Conservation (phyloP, 2,797 vertebrate genomes). For the Alectoris magna region DNA sequence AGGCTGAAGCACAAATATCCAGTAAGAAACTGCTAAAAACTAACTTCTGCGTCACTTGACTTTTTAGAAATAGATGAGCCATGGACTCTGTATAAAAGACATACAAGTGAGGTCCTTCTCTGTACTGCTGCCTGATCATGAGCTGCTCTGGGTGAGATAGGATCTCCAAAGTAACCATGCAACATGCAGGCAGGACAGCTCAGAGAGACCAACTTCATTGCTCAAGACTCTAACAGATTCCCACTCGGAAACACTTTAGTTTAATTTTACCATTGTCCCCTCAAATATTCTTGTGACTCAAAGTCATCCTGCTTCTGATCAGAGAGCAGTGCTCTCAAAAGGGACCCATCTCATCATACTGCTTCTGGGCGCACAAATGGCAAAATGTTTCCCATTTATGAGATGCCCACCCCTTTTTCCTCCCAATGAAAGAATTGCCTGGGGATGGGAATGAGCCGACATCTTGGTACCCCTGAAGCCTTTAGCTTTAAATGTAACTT, state of each 20-base stretch:
- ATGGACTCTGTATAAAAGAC: conserved; percentile 29
- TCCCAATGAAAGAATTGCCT: neutral
- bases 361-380: neutral
- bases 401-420: neutral
- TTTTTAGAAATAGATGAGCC: conserved; percentile 15
- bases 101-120: conserved; percentile 37
- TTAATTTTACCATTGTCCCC: neutral
- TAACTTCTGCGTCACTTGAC: neutral
- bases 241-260: neutral
- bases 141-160: conserved; percentile 8
- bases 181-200: neutral
- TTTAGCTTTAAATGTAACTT: neutral
- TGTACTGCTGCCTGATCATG: conserved; percentile 6
- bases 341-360: neutral
- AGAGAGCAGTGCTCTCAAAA: neutral
- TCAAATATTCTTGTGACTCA: conserved; percentile 17
- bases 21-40: neutral
- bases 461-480: neutral
- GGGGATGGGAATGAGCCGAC: neutral
- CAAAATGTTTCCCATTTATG: neutral
- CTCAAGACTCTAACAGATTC: neutral
- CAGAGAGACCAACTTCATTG: neutral
- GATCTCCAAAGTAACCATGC: neutral
- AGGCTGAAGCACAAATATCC: neutral
- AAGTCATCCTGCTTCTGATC: neutral